Percentiles rank a stretch among this genome's conserved stretches.
These are phyloP conservation scores for Lepidocyrtoides sp. DNA, from an alignment of 2,888 invertebrate species.

Conservation along the genomic window DNA sequence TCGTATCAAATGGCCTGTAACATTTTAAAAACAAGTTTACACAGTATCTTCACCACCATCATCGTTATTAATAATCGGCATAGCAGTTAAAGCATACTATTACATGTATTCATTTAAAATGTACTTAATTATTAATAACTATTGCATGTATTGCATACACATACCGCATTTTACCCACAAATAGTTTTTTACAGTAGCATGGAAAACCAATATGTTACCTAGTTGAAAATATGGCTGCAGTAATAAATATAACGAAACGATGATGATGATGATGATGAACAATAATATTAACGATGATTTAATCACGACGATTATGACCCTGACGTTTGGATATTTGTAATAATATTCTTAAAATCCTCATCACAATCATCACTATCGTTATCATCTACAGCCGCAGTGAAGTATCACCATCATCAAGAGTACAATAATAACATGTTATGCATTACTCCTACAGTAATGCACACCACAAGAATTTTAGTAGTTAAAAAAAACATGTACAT, in stretches of 20 bases:
- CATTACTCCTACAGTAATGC: neutral
- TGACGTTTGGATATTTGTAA: conserved; percentile 14
- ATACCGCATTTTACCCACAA: neutral
- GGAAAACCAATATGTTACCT: neutral
- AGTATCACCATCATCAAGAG: too few relatives aligned
- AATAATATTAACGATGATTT: conserved; percentile 56
- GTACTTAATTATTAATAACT: too few relatives aligned
- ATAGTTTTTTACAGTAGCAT: neutral
- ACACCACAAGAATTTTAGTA: neutral
- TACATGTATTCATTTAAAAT: neutral
- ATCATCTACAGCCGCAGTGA: too few relatives aligned
- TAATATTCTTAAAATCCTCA: neutral
- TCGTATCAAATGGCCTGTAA: conserved; percentile 71
- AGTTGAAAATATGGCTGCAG: neutral
- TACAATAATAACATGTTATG: too few relatives aligned
- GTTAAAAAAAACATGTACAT: neutral
- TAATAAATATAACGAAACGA: neutral
- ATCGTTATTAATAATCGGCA: neutral
- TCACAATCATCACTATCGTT: neutral
- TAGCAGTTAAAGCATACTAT: neutral
- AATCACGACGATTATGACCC: conserved; percentile 29
- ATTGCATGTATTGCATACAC: too few relatives aligned
- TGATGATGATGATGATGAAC: conserved; percentile 12
- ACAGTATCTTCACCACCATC: neutral
- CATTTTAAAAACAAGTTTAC: conserved; percentile 70